Percentiles rank a stretch among this genome's conserved stretches.
These are phyloP conservation scores for Piscicola geometra DNA, from an alignment of 2,888 invertebrate genomes.

Conservation along the genomic window DNA sequence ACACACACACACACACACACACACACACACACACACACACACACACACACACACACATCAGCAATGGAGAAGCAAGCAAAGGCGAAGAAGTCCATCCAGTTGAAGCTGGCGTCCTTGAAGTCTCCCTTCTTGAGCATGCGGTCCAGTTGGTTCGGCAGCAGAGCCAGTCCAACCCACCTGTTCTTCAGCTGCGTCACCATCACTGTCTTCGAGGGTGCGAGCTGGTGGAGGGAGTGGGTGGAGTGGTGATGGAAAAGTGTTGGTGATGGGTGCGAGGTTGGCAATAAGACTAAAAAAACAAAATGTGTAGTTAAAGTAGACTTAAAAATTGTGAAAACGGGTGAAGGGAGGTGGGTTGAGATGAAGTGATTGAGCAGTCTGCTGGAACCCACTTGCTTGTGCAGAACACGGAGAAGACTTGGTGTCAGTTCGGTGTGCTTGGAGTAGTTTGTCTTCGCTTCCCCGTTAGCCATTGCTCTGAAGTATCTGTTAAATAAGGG, in stretches of 20 bases:
- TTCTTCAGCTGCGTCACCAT: conserved; percentile 50
- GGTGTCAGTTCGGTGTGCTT: conserved; percentile 70
- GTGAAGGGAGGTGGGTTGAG: neutral
- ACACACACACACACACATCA: conserved; percentile 47
- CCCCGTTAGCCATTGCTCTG: conserved; percentile 69
- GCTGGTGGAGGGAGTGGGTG: conserved; percentile 44
- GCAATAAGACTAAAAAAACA: too few species aligned
- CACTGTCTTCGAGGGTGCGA: conserved; percentile 53
- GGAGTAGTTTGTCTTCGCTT: conserved; percentile 62
- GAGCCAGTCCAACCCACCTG: conserved; percentile 56
- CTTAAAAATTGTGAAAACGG: neutral
- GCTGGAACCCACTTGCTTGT: conserved; percentile 76
- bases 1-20: neutral
- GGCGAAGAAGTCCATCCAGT: conserved; percentile 71
- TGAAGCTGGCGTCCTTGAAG: conserved; percentile 63
- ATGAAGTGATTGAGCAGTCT: conserved; percentile 6
- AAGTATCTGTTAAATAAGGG: conserved; percentile 63
- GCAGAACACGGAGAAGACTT: conserved; percentile 72
- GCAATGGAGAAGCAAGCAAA: conserved; percentile 61
- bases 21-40: neutral
- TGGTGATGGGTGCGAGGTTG: too few species aligned
- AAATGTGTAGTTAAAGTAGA: too few species aligned
- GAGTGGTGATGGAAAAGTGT: too few species aligned
- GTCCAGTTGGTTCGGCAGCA: conserved; percentile 62
- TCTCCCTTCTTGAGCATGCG: conserved; percentile 69